phyloP scores from a whole-genome alignment of 2,888 invertebrate genomes.

The Chironomus riparius region DNA sequence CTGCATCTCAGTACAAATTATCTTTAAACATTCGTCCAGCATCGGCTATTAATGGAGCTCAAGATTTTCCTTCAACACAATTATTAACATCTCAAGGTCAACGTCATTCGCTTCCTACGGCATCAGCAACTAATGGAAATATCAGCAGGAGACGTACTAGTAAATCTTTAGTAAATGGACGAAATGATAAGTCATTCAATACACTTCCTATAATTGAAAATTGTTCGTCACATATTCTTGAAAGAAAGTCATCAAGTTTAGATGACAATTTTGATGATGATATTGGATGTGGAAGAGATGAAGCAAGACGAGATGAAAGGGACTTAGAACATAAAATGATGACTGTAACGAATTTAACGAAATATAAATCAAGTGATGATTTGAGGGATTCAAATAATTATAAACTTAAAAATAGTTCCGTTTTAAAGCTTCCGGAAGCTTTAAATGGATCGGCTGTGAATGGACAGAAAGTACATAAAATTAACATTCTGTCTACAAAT shows the following conservation, averaged over 20 bases:
- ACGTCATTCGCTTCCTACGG: not conserved
- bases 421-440: slow-evolving; percentile 9
- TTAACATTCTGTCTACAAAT: not conserved
- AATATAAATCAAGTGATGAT: slow-evolving; percentile 17
- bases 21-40: slow-evolving; percentile 10
- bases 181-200: not conserved
- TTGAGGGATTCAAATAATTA: slow-evolving; percentile 6
- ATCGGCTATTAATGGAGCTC: not conserved
- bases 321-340: not conserved
- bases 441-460: not conserved
- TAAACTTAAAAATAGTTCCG: not conserved
- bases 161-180: not conserved
- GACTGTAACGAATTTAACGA: not conserved
- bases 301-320: not conserved
- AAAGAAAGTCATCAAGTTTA: slow-evolving; percentile 13
- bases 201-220: slow-evolving; percentile 10
- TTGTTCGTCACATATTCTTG: not conserved
- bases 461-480: not conserved
- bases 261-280: slow-evolving; percentile 2
- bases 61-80: not conserved
- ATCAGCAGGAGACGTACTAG: not conserved
- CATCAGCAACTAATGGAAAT: not conserved
- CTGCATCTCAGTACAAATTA: slow-evolving; percentile 11
- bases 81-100: not conserved
- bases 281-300: not conserved